Base-by-base conservation (phyloP, 2,113 vertebrate species). In the Guaruba guarouba region DNA sequence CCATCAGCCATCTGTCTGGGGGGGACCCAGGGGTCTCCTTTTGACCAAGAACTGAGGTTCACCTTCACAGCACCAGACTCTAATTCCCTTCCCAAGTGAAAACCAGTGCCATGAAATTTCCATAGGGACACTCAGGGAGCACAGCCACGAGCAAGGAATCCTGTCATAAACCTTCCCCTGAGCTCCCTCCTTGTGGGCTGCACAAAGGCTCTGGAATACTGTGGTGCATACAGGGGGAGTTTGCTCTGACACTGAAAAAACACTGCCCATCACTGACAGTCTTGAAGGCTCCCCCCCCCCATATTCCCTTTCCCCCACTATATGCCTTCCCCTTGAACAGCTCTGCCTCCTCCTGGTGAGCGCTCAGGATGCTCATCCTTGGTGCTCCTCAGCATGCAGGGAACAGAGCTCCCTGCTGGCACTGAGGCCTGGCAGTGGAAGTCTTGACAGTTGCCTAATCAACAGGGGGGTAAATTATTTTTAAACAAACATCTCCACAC, bases 1-100 rank as follows among this genome's bases (percentile, higher is more conserved):
- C 57, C 33, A 22, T 10, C 14, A 1, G 37, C 11, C 6, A 4
- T 44, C 29, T 59, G 19, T 22, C 62, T 3, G 1, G 5, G 3
- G 28, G 37, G 51, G 10, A 37, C 11, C 35, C 31, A 51, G 25
- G 20, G 29, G 43, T 48, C 48, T 70, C 52, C 1, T 0, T 27
- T 35, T 54, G 41, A 29, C 52, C 2, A 0, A 22, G 41, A 71
- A 22, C 43, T 44, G n/a, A 59, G 17, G 11, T 7, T 74, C 54
- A 89, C 29, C 48, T 22, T 22, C 92, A 82, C 31, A 64, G 76
- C 35, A 49, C 35, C 44, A 51, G 35, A 33, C 11, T 44, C 61
- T 46, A 64, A 55, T 39, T 61, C 41, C 19, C 16, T 16, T 73
- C 52, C 52, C 48, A 81, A 43, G 46, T 13, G 10, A 68, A 73